phyloP scores from a whole-genome alignment of 2,797 vertebrate species.

The Etheostoma nigrum region DNA sequence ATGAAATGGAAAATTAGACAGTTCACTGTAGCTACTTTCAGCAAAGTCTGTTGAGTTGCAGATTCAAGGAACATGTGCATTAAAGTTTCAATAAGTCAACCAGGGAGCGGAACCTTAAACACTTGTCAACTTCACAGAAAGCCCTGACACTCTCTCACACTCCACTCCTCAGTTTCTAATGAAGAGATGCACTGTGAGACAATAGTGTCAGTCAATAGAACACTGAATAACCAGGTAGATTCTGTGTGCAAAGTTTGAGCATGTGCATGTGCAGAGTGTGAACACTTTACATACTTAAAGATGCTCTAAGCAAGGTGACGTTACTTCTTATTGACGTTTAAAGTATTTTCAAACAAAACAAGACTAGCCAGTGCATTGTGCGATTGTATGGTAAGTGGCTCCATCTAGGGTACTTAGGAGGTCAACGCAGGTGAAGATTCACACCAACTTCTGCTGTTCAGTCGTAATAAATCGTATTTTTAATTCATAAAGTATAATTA shows the following conservation, averaged over 20 bases:
- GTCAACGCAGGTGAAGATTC: background rate
- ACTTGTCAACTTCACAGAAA: background rate
- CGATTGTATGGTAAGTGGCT: slow-evolving; percentile 20
- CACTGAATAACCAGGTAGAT: background rate
- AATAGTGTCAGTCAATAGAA: slow-evolving; percentile 4
- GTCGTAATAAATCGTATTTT: no score
- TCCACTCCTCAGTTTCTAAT: background rate
- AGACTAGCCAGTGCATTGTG: no score
- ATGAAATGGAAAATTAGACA: no score
- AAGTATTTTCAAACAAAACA: no score
- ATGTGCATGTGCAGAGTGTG: background rate
- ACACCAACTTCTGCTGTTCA: background rate
- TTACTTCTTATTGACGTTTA: no score
- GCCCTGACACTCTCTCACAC: background rate
- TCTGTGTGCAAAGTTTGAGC: background rate
- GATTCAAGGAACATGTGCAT: background rate
- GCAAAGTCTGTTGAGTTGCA: background rate
- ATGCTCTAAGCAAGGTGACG: no score
- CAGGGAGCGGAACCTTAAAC: background rate
- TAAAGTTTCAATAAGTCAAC: background rate
- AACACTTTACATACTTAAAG: background rate
- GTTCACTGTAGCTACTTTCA: no score
- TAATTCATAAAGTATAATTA: background rate
- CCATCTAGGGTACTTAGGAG: slow-evolving; percentile 51
- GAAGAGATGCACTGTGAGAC: slow-evolving; percentile 9